phyloP scores from a whole-genome alignment of 2,888 invertebrate genomes.

The Hydriomena furcata region DNA sequence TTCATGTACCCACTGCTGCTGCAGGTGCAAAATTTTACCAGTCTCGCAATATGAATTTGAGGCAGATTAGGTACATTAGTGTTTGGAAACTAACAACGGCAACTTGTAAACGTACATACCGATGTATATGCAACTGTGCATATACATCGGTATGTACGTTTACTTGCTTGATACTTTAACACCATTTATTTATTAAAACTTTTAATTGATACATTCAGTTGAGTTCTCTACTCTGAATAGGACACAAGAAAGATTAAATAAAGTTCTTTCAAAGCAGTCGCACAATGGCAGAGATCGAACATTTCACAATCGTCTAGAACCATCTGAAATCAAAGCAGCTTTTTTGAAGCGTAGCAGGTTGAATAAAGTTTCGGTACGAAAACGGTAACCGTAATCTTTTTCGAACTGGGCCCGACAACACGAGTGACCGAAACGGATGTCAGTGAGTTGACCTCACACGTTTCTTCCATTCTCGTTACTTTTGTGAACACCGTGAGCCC shows the following conservation, averaged over 20 bases:
- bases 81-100: conserved; percentile 37
- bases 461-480: conserved; percentile 68
- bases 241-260: conserved; percentile 46
- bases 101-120: too few species aligned
- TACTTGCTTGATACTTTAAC: conserved; percentile 47
- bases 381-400: conserved; percentile 68
- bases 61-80: conserved; percentile 19
- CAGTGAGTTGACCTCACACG: conserved; percentile 67
- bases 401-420: conserved; percentile 59
- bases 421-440: conserved; percentile 54
- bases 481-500: conserved; percentile 62
- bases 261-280: conserved; percentile 42
- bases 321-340: conserved; percentile 59
- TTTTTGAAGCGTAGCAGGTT: conserved; percentile 56
- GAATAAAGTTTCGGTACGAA: conserved; percentile 58
- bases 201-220: conserved; percentile 52
- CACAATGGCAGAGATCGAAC: conserved; percentile 38
- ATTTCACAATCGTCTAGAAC: conserved; percentile 41
- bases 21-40: conserved; percentile 32
- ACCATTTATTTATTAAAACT: conserved; percentile 48
- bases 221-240: conserved; percentile 29
- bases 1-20: conserved; percentile 29
- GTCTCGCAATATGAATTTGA: conserved; percentile 31
- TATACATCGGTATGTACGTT: conserved; percentile 34
- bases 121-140: too few species aligned